These are phyloP conservation scores for Parotia lawesii DNA, from an alignment of 2,113 vertebrate species.

Conservation along the genomic window DNA sequence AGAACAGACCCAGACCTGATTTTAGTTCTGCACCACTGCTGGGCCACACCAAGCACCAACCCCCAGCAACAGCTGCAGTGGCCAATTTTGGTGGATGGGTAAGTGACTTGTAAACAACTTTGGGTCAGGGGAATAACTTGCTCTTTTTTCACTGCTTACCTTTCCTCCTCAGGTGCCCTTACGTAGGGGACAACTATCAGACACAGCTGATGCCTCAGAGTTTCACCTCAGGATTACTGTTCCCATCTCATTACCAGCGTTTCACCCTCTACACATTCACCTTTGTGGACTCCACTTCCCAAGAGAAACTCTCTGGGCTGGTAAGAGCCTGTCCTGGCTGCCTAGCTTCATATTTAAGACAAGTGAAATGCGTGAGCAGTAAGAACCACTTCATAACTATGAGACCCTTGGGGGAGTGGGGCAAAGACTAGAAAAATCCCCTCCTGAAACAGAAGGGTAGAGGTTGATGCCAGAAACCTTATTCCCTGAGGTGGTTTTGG, in stretches of 20 bases:
- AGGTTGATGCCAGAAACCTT: not conserved
- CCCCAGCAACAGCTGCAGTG: constrained; percentile 65
- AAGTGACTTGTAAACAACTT: not conserved
- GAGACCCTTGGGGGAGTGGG: not conserved
- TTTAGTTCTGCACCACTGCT: constrained; percentile 72
- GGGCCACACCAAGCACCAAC: constrained; percentile 68
- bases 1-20: constrained; percentile 65
- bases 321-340: not conserved
- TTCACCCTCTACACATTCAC: constrained; percentile 71
- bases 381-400: not conserved
- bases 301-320: constrained; percentile 18
- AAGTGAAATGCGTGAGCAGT: not conserved
- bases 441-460: not conserved
- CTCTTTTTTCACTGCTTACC: not conserved
- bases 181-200: constrained; percentile 62
- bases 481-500: not conserved
- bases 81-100: constrained; percentile 72
- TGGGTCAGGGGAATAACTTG: not conserved
- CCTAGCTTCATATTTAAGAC: not conserved
- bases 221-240: not conserved
- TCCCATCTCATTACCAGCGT: constrained; percentile 66
- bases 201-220: constrained; percentile 41
- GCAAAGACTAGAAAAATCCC: not conserved
- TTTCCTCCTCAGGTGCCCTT: constrained; percentile 68
- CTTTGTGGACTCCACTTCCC: constrained; percentile 30